Base-by-base conservation (phyloP, 1,140 invertebrate species). In the Zaprionus ornatus region DNA sequence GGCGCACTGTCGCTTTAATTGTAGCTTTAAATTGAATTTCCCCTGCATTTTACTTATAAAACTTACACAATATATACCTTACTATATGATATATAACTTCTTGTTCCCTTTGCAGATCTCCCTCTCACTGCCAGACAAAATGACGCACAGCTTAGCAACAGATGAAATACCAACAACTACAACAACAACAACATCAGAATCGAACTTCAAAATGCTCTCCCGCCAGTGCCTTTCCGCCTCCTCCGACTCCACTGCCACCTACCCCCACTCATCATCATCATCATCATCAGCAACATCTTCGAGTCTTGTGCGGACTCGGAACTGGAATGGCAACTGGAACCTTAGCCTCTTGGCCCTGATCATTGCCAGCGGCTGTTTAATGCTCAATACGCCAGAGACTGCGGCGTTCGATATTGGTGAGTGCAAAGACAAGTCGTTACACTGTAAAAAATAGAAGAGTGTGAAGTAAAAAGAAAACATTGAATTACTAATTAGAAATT, bases 201-300 rank as follows among this genome's bases (percentile, higher is more conserved):
- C 45, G 19, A 76, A 55, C 59, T 63, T 63, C 79, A 75, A 69
- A 59, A 78, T 90, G 86, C 72, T 92, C 84, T 91, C 91, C 91
- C 91, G 79, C 76, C 91, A 90, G 91, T 92, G 91, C 91, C 91
- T 92, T 92, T 91, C 91, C 88, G 73, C 71, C 74, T 70, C 64
- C 57, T 19, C 68, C 29, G 23, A 35, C 52, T 42, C 56, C 40
- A 71, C 29, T 62, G 37, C 35, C 27, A 61, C 67, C n/a, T 63
- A 52, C 68, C 42, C 65, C 68, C 69, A 52, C 66, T 65, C 73
- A 59, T 19, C 69, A 62, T 27, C 68, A 57, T 60, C 72, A 42
- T 29, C 76, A 65, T 45, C 62, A 55, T 59, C 74, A 19, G 19
- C 68, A 32, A 37, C 69, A 19, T 40, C 69, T 9, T 45, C 40